Evolutionary conservation across 2,888 invertebrate species (phyloP).

Genomic region (Cistogaster globosa): DNA sequence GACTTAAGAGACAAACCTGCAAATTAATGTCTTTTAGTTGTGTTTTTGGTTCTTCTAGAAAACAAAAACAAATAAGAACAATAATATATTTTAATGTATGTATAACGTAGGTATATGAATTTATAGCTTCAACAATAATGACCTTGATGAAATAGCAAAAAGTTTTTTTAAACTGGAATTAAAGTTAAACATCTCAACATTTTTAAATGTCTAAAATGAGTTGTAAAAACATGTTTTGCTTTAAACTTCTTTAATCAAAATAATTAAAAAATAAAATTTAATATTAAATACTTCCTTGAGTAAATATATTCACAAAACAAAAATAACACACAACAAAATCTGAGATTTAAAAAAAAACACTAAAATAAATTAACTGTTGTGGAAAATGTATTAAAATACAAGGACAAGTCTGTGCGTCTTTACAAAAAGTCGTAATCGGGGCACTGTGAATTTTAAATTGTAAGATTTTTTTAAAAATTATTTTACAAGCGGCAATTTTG

Average conservation of each 20-base stretch:
- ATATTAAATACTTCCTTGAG: constrained; percentile 11
- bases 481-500: too few species aligned
- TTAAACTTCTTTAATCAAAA: neutral
- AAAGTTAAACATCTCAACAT: neutral
- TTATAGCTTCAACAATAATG: constrained; percentile 12
- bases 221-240: neutral
- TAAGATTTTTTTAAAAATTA: too few species aligned
- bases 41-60: neutral
- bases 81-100: neutral
- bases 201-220: neutral
- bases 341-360: neutral
- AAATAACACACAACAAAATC: too few species aligned
- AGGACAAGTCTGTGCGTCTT: too few species aligned
- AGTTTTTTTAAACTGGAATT: constrained; percentile 14
- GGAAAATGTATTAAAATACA: too few species aligned
- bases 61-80: neutral
- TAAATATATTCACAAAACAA: neutral
- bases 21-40: constrained; percentile 19
- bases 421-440: too few species aligned
- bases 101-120: neutral
- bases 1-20: constrained; percentile 63
- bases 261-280: neutral
- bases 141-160: constrained; percentile 46
- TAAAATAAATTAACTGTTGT: too few species aligned
- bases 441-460: too few species aligned